phyloP scores from a whole-genome alignment of 1,140 invertebrate genomes.

The Drosophila orosa region DNA sequence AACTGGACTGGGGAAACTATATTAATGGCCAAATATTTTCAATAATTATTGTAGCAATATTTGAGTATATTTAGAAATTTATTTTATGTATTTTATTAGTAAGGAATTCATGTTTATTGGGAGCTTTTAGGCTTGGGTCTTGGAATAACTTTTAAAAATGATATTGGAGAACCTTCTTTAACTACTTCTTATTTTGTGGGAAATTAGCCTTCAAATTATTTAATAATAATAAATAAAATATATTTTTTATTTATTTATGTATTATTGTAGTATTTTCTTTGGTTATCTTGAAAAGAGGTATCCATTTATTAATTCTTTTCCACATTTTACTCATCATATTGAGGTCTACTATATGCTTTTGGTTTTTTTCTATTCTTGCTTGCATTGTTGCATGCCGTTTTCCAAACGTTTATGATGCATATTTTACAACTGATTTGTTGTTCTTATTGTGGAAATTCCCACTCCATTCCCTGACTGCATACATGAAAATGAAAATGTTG shows the following conservation, averaged over 20 bases:
- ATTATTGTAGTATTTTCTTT: background rate
- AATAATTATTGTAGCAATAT: background rate
- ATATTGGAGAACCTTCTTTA: background rate
- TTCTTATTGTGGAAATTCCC: conserved; percentile 29
- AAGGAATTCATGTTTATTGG: background rate
- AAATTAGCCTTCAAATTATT: too few species aligned
- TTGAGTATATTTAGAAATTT: background rate
- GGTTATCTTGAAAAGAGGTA: background rate
- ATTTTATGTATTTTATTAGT: background rate
- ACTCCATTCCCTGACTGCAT: conserved; percentile 17
- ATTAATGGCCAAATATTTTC: background rate
- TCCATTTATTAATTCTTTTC: too few species aligned
- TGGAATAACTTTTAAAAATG: background rate
- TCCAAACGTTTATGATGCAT: conserved; percentile 44
- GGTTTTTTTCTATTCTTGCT: background rate
- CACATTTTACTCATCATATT: background rate
- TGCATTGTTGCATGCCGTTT: conserved; percentile 40
- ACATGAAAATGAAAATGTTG: conserved; percentile 31
- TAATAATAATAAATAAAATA: too few species aligned
- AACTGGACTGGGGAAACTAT: background rate
- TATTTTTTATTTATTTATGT: too few species aligned
- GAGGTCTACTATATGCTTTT: conserved; percentile 5
- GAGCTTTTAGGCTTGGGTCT: too few species aligned
- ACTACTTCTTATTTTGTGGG: too few species aligned
- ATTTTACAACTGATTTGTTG: conserved; percentile 43